Percentiles rank a stretch among this genome's conserved stretches.
Evolutionary conservation across 2,888 invertebrate species (phyloP).

Genomic region (Trypoxylon attenuatum): DNA sequence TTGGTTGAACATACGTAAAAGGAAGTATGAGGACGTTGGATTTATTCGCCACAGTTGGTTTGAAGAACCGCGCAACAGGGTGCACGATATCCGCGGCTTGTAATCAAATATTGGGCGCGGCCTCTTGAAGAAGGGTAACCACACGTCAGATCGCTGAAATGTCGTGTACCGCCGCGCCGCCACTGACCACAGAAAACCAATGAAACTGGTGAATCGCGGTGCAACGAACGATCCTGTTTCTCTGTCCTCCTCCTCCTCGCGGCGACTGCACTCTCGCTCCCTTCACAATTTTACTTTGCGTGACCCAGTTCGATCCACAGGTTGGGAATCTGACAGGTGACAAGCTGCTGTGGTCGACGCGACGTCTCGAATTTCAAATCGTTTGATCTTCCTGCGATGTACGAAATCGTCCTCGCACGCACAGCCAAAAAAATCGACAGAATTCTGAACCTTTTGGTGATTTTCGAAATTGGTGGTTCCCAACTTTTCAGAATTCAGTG

Average conservation of each 20-base stretch:
- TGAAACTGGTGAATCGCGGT: constrained; percentile 29
- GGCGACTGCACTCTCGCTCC: neutral
- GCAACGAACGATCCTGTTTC: constrained; percentile 15
- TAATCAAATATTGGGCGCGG: constrained; percentile 50
- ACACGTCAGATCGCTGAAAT: constrained; percentile 49
- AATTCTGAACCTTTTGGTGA: neutral
- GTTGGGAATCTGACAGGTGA: constrained; percentile 31
- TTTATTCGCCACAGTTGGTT: too few relatives aligned
- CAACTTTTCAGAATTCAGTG: too few relatives aligned
- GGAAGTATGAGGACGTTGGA: too few relatives aligned
- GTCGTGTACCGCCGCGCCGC: constrained; percentile 18
- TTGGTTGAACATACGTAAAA: too few relatives aligned
- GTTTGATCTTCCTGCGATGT: constrained; percentile 16
- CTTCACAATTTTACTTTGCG: constrained; percentile 10
- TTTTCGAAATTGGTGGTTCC: too few relatives aligned
- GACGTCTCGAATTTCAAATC: constrained; percentile 33
- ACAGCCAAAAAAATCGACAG: constrained; percentile 12
- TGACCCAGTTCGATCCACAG: constrained; percentile 34
- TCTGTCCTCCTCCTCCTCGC: constrained; percentile 3
- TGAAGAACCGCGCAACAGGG: constrained; percentile 45
- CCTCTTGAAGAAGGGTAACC: constrained; percentile 50
- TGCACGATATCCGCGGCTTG: constrained; percentile 38
- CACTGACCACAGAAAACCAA: constrained; percentile 35
- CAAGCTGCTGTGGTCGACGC: constrained; percentile 32
- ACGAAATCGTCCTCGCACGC: too few relatives aligned